phyloP scores from a whole-genome alignment of 2,888 invertebrate species.

The Athalia cordata region DNA sequence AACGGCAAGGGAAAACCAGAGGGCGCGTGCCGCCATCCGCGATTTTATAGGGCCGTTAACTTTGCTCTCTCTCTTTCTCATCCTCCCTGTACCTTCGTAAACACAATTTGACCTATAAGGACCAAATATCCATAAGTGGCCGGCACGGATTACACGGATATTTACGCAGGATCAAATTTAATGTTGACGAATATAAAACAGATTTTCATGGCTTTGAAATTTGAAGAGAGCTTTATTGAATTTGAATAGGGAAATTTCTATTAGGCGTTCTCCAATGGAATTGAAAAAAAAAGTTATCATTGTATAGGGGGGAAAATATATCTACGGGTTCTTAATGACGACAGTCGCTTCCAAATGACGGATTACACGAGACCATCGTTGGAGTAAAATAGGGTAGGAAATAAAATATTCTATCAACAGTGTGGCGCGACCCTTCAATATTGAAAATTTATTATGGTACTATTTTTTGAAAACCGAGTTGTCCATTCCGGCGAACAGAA shows the following conservation, averaged over 20 bases:
- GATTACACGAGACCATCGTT: slow-evolving; percentile 6
- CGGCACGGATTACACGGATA: slow-evolving; percentile 14
- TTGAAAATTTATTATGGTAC: slow-evolving; percentile 15
- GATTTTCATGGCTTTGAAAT: not conserved
- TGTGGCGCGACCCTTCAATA: slow-evolving; percentile 10
- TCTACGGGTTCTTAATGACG: slow-evolving; percentile 31
- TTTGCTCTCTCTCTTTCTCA: not conserved
- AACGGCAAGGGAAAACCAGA: slow-evolving; percentile 11
- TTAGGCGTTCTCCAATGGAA: no score
- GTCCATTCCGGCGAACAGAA: slow-evolving; percentile 3
- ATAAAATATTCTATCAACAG: slow-evolving; percentile 35
- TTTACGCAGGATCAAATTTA: slow-evolving; percentile 9
- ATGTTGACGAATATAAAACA: not conserved
- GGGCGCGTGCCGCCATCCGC: slow-evolving; percentile 30
- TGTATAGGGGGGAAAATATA: not conserved
- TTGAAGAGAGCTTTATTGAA: not conserved
- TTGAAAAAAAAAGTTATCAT: no score
- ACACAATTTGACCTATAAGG: slow-evolving; percentile 18
- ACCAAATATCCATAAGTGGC: not conserved
- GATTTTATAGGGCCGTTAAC: slow-evolving; percentile 38
- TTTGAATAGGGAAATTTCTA: no score
- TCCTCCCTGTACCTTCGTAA: slow-evolving; percentile 20
- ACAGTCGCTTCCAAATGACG: slow-evolving; percentile 25
- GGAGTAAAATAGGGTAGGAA: slow-evolving; percentile 21
- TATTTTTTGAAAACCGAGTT: slow-evolving; percentile 30